A percentile compares a stretch with the other conserved stretches of the same genome.
phyloP scores from a whole-genome alignment of 23 tunicate genomes.

The Clavelina lepadiformis region DNA sequence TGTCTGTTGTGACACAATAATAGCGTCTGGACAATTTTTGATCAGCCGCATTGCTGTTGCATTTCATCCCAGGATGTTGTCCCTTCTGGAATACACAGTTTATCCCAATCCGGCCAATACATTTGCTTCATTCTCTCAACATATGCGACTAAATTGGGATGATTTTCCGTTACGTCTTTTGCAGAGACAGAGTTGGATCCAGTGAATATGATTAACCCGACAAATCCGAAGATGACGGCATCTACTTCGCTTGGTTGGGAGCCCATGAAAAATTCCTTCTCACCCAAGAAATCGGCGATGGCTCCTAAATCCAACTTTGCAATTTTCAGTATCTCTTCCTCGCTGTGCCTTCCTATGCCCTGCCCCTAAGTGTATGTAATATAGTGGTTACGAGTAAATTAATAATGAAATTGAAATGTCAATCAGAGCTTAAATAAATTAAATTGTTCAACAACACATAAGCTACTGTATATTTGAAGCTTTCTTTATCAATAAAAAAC shows the following conservation, averaged over 20 bases:
- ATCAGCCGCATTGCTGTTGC: too few relatives aligned
- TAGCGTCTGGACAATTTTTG: too few relatives aligned
- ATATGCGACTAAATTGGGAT: slow-evolving; percentile 33
- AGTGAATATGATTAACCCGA: slow-evolving; percentile 18
- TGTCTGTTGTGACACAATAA: too few relatives aligned
- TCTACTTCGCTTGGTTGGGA: slow-evolving; percentile 37
- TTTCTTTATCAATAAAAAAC: too few relatives aligned
- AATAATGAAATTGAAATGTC: too few relatives aligned
- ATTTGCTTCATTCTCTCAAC: slow-evolving; percentile 38
- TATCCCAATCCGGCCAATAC: slow-evolving; percentile 58
- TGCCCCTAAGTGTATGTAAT: too few relatives aligned
- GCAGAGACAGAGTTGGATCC: slow-evolving; percentile 2
- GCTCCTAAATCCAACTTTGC: slow-evolving; percentile 20
- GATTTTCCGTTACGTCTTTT: slow-evolving; percentile 7
- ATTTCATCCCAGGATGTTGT: too few relatives aligned
- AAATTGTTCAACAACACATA: too few relatives aligned
- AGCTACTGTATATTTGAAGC: too few relatives aligned
- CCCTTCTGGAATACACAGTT: too few relatives aligned
- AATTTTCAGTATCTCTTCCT: slow-evolving; percentile 29
- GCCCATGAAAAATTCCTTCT: slow-evolving; percentile 55
- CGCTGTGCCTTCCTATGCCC: slow-evolving; percentile 25
- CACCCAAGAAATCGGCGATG: slow-evolving; percentile 33
- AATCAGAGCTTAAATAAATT: too few relatives aligned
- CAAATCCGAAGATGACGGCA: slow-evolving; percentile 48
- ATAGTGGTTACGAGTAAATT: too few relatives aligned